Evolutionary conservation across 2,113 vertebrate species (phyloP).

Genomic region (Cichladusa arquata): DNA sequence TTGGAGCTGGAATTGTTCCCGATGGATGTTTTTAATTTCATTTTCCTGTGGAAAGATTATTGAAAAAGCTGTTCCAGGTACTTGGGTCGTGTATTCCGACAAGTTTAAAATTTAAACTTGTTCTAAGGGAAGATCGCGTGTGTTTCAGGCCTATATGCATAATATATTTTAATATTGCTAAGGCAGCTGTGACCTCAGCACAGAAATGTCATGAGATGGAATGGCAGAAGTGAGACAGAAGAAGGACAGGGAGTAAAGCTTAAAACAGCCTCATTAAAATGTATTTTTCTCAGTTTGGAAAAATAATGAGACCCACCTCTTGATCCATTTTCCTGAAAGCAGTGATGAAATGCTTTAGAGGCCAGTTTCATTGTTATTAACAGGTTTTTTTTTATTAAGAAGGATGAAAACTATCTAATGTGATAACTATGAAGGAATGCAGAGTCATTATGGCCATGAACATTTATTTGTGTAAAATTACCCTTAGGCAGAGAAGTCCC

Average conservation of each 20-base stretch:
- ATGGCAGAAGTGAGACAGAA: neutral
- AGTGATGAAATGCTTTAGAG: neutral
- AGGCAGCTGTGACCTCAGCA: neutral
- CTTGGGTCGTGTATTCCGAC: neutral
- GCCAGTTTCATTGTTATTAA: neutral
- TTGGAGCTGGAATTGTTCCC: neutral
- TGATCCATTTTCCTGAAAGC: neutral
- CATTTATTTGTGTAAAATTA: neutral
- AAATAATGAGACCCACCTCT: neutral
- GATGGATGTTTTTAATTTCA: neutral
- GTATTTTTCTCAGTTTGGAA: neutral
- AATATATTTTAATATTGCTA: neutral
- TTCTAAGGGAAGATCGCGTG: neutral
- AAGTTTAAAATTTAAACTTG: neutral
- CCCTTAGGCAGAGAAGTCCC: neutral
- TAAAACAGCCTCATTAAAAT: slow-evolving; percentile 8
- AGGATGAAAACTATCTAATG: neutral
- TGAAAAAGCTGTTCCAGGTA: neutral
- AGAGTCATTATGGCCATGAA: neutral
- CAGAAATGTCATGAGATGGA: neutral
- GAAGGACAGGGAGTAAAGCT: neutral
- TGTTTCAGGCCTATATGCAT: neutral
- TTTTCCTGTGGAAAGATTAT: neutral
- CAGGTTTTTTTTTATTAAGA: neutral
- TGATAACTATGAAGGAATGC: neutral